These are phyloP conservation scores for Hyperoplus lanceolatus DNA, from an alignment of 2,797 vertebrate genomes.

Conservation along the genomic window DNA sequence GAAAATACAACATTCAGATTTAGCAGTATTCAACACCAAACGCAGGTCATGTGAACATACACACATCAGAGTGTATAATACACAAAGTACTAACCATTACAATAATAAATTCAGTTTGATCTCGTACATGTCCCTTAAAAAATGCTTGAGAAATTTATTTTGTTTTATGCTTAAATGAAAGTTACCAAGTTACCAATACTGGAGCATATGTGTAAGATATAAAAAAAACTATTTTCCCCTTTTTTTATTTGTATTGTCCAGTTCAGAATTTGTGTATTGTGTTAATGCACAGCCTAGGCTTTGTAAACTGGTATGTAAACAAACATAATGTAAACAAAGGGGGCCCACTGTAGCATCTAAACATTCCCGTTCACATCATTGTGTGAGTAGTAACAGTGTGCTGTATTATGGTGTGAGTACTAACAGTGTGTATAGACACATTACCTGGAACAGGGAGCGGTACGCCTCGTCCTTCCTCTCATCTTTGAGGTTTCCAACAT, in stretches of 20 bases:
- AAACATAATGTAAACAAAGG: too few species aligned
- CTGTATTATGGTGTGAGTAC: neutral
- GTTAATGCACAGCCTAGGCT: too few species aligned
- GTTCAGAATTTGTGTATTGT: too few species aligned
- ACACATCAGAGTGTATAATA: neutral
- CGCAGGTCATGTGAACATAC: neutral
- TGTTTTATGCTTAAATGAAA: too few species aligned
- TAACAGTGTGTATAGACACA: neutral
- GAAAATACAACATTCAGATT: slow-evolving; percentile 8
- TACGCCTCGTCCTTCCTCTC: slow-evolving; percentile 98
- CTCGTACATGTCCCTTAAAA: neutral
- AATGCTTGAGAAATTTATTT: too few species aligned
- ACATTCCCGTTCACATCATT: neutral
- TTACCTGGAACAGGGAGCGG: slow-evolving; percentile 92
- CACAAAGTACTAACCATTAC: neutral
- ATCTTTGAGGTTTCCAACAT: slow-evolving; percentile 97
- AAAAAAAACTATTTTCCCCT: too few species aligned
- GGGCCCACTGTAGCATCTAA: too few species aligned
- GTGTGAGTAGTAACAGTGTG: neutral
- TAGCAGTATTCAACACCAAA: neutral
- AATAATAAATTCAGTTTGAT: neutral
- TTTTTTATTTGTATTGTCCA: too few species aligned
- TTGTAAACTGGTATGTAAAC: too few species aligned
- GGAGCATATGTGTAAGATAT: too few species aligned
- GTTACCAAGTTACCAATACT: too few species aligned